These are phyloP conservation scores for Drosophila obscura DNA, from an alignment of 1,140 invertebrate species.

Conservation along the genomic window DNA sequence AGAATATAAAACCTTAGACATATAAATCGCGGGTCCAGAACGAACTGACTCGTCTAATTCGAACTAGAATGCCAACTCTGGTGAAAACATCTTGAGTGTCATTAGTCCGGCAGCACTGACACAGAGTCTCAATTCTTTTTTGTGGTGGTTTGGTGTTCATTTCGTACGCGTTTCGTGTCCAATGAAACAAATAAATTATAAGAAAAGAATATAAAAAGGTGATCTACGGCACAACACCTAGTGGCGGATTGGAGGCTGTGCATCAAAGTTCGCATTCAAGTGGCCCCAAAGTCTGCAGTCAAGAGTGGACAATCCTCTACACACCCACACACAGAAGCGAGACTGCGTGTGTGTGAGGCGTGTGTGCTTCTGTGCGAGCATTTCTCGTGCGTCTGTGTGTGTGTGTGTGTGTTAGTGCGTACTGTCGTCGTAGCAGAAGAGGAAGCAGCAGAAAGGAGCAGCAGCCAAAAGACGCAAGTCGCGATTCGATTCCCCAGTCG, in stretches of 20 bases:
- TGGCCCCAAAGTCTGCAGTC: constrained; percentile 2
- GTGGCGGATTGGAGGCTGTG: neutral
- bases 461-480: constrained; percentile 15
- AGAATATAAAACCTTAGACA: too few species aligned
- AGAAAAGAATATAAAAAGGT: neutral
- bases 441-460: constrained; percentile 42
- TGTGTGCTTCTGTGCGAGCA: constrained; percentile 24
- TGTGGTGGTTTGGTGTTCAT: constrained; percentile 40
- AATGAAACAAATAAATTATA: constrained; percentile 21
- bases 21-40: too few species aligned
- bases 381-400: constrained; percentile 21
- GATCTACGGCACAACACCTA: neutral
- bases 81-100: too few species aligned
- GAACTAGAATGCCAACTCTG: constrained; percentile 28
- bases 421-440: constrained; percentile 48
- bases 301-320: constrained; percentile 23
- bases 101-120: constrained; percentile 21
- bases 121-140: constrained; percentile 43
- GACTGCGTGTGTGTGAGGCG: constrained; percentile 22
- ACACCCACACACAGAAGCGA: constrained; percentile 1
- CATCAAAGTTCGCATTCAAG: neutral
- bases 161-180: neutral
- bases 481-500: too few species aligned
- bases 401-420: constrained; percentile 32
- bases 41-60: too few species aligned